Conservation (phyloP, 1,140 invertebrate genomes). For the Zaprionus nigranus region DNA sequence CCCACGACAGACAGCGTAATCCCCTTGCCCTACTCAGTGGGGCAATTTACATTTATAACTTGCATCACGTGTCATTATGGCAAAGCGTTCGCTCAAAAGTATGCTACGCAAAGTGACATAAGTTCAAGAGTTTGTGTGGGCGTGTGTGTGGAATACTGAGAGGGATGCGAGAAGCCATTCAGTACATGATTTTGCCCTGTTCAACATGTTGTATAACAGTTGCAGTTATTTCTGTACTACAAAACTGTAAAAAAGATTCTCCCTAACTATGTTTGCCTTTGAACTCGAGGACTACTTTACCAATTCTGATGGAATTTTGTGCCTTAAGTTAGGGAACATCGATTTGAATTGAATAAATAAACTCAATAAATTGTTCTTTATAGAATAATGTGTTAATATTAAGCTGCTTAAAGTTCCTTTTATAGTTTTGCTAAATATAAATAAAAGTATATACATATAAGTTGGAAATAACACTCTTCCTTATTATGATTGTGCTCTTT, state of each 20-base stretch:
- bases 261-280: background rate
- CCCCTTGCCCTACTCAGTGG: background rate
- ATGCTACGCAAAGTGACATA: constrained; percentile 18
- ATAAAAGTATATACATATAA: too few relatives aligned
- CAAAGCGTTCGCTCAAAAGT: constrained; percentile 1
- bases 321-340: too few relatives aligned
- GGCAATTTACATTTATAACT: constrained; percentile 30
- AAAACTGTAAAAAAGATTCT: too few relatives aligned
- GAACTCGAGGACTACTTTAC: background rate
- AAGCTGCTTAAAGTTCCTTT: too few relatives aligned
- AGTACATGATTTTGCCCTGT: background rate
- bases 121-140: too few relatives aligned
- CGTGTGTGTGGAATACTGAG: background rate
- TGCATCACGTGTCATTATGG: constrained; percentile 9
- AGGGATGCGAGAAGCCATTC: background rate
- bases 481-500: background rate
- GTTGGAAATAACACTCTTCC: too few relatives aligned
- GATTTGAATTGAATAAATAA: too few relatives aligned
- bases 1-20: background rate
- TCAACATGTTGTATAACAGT: background rate
- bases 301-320: background rate
- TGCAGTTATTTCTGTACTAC: background rate
- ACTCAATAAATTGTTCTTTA: too few relatives aligned
- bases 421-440: too few relatives aligned
- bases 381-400: too few relatives aligned